Base-by-base conservation (phyloP, 2,113 vertebrate genomes). In the Andinoacara biseriatus region DNA sequence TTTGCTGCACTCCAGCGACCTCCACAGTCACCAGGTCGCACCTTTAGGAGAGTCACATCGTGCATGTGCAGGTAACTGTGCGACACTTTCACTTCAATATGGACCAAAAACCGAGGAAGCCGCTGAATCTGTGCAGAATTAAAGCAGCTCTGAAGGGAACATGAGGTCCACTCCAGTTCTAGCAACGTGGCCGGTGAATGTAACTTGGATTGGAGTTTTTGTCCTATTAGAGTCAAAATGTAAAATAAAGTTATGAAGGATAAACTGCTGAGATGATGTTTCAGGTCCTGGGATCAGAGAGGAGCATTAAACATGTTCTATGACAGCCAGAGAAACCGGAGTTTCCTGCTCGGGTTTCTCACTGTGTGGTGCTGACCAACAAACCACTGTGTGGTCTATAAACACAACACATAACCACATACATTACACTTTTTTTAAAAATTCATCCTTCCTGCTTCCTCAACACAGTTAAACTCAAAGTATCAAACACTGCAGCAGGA, bases 141-240 rank as follows among this genome's bases (percentile, higher is more conserved):
- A 65, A 38, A 13, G n/a, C n/a, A 46, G 62, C 1, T 40, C 38
- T 43, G n/a, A 43, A 26, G 22, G 0, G 2, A 10, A 43, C 0
- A 65, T n/a, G 9, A 24, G 35, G 38, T 43, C 62, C n/a, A 65
- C n/a, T 0, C 22, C 35, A 24, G n/a, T 24, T 15, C 35, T 15
- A 65, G 15, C 24, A 5, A 65, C 43, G 13, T 65, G 62, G 7
- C 13, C 35, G 1, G 62, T 24, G 13, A 38, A 13, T 5, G 40
- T 13, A 65, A 61, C 22, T 26, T 26, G 22, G 38, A 40, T 3
- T 3, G 38, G 5, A 58, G 31, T 7, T 40, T 15, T 40, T 15
- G 61, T 40, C 61, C 20, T 65, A 1, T 40, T 22, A 8, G 20
- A 40, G 11, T 35, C 2, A 40, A 40, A 31, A 31, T 5, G 5